Percentiles rank a stretch among this genome's conserved stretches.
phyloP scores from a whole-genome alignment of 2,113 vertebrate species.

The Callionymus lyra region DNA sequence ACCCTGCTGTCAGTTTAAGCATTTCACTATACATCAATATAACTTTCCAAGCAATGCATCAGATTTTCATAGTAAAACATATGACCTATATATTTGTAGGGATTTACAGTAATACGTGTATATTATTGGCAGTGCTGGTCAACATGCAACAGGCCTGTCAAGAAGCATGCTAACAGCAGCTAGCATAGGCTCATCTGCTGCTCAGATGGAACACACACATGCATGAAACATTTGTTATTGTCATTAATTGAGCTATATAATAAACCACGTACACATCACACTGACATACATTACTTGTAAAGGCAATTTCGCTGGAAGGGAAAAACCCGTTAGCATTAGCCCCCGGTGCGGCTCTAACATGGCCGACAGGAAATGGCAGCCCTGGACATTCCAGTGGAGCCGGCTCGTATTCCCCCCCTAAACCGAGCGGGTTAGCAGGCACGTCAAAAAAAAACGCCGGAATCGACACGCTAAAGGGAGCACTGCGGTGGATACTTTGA shows the following conservation, averaged over 20 bases:
- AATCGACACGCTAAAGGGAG: neutral
- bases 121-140: constrained; percentile 16
- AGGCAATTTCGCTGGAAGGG: neutral
- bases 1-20: no score
- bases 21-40: no score
- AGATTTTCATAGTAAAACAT: neutral
- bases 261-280: neutral
- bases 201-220: neutral
- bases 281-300: neutral
- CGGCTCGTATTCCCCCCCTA: constrained; percentile 51
- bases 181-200: constrained; percentile 18
- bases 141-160: constrained; percentile 55
- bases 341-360: constrained; percentile 47
- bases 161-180: constrained; percentile 33
- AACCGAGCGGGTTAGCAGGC: constrained; percentile 18
- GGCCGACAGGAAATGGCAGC: constrained; percentile 63
- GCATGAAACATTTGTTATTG: neutral
- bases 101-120: constrained; percentile 26
- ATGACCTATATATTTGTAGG: neutral
- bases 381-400: constrained; percentile 65
- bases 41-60: no score
- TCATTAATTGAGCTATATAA: neutral
- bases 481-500: fast-evolving
- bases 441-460: no score
- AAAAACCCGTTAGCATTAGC: constrained; percentile 24